Evolutionary conservation across 2,113 vertebrate species (phyloP).

Genomic region (Xiphophorus couchianus): DNA sequence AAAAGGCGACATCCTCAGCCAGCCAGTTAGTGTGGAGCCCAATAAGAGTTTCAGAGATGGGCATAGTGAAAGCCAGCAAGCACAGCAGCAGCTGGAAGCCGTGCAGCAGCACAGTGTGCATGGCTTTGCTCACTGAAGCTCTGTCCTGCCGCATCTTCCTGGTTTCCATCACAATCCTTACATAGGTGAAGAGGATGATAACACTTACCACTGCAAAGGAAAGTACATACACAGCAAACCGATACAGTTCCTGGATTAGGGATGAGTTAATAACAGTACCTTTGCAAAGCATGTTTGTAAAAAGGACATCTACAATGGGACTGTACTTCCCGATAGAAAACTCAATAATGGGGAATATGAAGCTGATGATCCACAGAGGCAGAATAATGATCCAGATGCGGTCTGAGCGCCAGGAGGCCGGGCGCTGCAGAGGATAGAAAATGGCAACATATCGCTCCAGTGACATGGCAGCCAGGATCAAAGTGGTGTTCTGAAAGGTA

Average conservation of each 20-base stretch:
- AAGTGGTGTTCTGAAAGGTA: conserved; percentile 75
- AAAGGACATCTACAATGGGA: conserved; percentile 22
- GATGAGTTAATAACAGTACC: not conserved
- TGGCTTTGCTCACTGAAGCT: conserved; percentile 70
- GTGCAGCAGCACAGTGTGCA: conserved; percentile 79
- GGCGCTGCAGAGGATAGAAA: conserved; percentile 71
- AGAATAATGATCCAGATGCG: conserved; percentile 74
- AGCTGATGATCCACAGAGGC: conserved; percentile 68
- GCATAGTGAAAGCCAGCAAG: conserved; percentile 70
- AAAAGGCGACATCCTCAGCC: conserved; percentile 58
- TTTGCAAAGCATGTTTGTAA: conserved; percentile 58
- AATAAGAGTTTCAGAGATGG: conserved; percentile 62
- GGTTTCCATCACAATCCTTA: conserved; percentile 76
- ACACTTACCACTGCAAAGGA: conserved; percentile 69
- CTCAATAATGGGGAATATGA: conserved; percentile 34
- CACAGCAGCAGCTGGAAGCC: conserved; percentile 78
- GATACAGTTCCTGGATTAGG: conserved; percentile 63
- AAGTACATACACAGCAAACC: conserved; percentile 50
- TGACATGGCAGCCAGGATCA: conserved; percentile 80
- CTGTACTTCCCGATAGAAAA: conserved; percentile 34
- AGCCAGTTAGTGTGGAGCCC: conserved; percentile 26
- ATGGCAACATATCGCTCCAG: conserved; percentile 82
- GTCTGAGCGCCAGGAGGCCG: conserved; percentile 68
- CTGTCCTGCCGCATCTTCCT: conserved; percentile 69
- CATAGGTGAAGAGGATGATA: conserved; percentile 78